phyloP scores from a whole-genome alignment of 2,113 vertebrate genomes.

The Sprattus sprattus region DNA sequence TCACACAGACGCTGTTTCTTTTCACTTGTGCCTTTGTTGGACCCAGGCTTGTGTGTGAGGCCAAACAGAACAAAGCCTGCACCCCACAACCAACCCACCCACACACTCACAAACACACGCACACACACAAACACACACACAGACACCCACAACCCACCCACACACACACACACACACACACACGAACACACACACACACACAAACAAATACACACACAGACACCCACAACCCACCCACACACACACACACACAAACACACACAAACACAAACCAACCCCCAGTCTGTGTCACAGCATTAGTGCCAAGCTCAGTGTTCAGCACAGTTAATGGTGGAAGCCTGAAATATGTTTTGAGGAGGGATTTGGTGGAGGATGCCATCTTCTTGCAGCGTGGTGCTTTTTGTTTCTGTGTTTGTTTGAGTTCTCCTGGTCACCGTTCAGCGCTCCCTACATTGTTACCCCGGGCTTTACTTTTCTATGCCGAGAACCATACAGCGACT shows the following conservation, averaged over 20 bases:
- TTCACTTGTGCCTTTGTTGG: conserved; percentile 7
- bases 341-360: background rate
- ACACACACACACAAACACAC: conserved; percentile 24
- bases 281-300: background rate
- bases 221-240: background rate
- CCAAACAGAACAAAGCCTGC: conserved; percentile 14
- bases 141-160: background rate
- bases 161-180: conserved; percentile 24
- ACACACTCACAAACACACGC: background rate
- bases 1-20: background rate
- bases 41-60: conserved; percentile 10
- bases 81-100: background rate
- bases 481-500: conserved; percentile 27
- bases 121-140: background rate
- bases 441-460: background rate
- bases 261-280: conserved; percentile 4
- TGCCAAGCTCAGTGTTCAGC: background rate
- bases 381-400: background rate
- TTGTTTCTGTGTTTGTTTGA: conserved; percentile 8
- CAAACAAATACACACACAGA: background rate
- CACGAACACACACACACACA: background rate
- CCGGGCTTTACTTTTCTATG: conserved; percentile 31
- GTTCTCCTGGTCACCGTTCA: conserved; percentile 1
- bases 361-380: background rate
- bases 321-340: conserved; percentile 4